Evolutionary conservation across 2,797 vertebrate genomes (phyloP).

Genomic region (Pseudopleuronectes americanus): DNA sequence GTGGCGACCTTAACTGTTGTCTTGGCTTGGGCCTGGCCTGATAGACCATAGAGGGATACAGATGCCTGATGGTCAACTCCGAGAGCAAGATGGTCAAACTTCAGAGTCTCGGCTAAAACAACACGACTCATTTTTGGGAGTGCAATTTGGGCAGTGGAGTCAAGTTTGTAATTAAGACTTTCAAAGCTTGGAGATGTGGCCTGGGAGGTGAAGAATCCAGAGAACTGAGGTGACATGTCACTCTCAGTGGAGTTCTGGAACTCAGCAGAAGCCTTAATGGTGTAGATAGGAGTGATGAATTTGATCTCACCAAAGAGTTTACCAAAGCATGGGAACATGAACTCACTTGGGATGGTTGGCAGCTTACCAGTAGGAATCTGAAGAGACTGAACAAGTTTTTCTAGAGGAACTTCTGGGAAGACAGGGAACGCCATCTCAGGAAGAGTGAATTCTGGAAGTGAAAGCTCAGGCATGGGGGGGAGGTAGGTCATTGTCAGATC

Average conservation of each 20-base stretch:
- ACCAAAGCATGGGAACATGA: conserved; percentile 89
- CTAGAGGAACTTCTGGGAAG: conserved; percentile 86
- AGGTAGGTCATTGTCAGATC: conserved; percentile 85
- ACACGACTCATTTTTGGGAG: conserved; percentile 84
- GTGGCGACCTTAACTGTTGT: conserved; percentile 83
- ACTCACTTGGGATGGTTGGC: conserved; percentile 84
- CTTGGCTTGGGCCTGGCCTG: conserved; percentile 84
- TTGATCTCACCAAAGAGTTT: conserved; percentile 87
- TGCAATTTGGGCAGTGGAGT: conserved; percentile 85
- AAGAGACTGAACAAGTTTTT: conserved; percentile 84
- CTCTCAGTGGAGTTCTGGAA: conserved; percentile 86
- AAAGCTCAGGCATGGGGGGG: conserved; percentile 81
- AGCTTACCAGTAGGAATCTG: conserved; percentile 89
- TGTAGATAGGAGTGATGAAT: conserved; percentile 89
- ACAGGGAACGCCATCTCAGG: conserved; percentile 84
- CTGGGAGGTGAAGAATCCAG: conserved; percentile 83
- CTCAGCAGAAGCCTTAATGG: conserved; percentile 82
- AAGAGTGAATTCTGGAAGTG: conserved; percentile 86
- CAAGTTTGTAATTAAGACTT: conserved; percentile 86
- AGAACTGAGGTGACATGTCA: conserved; percentile 81
- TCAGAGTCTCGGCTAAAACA: conserved; percentile 86
- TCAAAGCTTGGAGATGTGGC: conserved; percentile 82
- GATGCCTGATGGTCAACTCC: conserved; percentile 86
- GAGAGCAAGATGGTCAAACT: conserved; percentile 81
- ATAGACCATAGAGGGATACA: conserved; percentile 80